A percentile compares a stretch with the other conserved stretches of the same genome.
These are phyloP conservation scores for Phymanthus crucifer DNA, from an alignment of 92 coral and sea anemone genomes.

Conservation along the genomic window DNA sequence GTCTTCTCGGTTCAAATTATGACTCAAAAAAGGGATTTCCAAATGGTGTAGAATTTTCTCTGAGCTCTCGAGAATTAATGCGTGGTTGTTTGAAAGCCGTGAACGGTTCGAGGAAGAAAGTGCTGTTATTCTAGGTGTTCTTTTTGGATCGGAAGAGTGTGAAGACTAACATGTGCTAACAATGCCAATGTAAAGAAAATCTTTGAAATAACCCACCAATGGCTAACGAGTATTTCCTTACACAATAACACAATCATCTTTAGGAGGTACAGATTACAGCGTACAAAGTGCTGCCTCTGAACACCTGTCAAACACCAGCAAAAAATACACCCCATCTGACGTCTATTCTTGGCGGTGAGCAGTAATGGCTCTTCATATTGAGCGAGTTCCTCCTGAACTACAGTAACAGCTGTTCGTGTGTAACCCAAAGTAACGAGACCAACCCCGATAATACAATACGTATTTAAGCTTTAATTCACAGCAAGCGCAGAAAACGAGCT, in stretches of 20 bases:
- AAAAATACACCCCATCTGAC: constrained; percentile 6
- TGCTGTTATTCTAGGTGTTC: neutral
- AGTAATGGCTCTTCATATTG: neutral
- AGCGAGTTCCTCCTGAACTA: neutral
- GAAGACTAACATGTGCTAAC: neutral
- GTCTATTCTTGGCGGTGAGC: neutral
- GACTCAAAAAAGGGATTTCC: neutral
- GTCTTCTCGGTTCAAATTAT: neutral
- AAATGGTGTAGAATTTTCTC: neutral
- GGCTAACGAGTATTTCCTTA: no score
- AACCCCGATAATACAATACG: neutral
- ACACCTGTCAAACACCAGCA: constrained; percentile 37
- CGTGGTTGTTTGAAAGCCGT: neutral
- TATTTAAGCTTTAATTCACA: neutral
- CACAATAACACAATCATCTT: constrained; percentile 19
- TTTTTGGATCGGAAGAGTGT: neutral
- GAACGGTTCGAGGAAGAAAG: neutral
- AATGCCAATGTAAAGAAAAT: constrained; percentile 3
- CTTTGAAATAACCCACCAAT: neutral
- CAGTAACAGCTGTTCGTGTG: constrained; percentile 10
- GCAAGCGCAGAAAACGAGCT: no score
- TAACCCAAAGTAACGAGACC: neutral
- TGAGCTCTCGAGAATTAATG: neutral
- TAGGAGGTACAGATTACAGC: constrained; percentile 18
- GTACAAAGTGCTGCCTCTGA: constrained; percentile 7